A percentile compares a stretch with the other conserved stretches of the same genome.
phyloP scores from a whole-genome alignment of 2,888 invertebrate genomes.

The Cheilosia scutellata region DNA sequence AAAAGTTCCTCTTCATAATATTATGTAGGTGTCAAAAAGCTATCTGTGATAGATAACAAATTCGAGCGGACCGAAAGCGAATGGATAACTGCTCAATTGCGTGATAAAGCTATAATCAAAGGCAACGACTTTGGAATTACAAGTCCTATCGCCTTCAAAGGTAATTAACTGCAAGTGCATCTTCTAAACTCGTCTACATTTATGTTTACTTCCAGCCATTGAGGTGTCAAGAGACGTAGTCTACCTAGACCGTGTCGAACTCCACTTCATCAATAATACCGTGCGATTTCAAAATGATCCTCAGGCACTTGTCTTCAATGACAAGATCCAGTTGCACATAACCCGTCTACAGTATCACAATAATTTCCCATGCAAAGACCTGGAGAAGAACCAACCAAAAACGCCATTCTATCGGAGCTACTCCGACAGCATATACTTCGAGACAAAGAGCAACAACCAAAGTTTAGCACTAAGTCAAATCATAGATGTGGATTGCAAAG shows the following conservation, averaged over 20 bases:
- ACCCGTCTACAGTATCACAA: conserved; percentile 81
- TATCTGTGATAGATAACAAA: conserved; percentile 80
- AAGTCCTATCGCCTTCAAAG: conserved; percentile 82
- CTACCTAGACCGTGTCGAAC: conserved; percentile 79
- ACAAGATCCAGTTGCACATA: conserved; percentile 80
- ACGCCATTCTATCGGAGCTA: conserved; percentile 80
- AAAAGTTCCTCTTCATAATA: neutral
- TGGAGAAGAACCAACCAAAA: conserved; percentile 79
- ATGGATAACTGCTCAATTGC: conserved; percentile 81
- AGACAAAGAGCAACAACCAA: conserved; percentile 73
- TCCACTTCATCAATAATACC: conserved; percentile 82
- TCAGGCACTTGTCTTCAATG: conserved; percentile 80
- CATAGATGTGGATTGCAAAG: conserved; percentile 80
- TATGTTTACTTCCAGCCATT: conserved; percentile 76
- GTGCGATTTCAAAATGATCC: conserved; percentile 78
- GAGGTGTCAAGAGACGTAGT: conserved; percentile 79
- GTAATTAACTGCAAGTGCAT: conserved; percentile 64
- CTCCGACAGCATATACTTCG: conserved; percentile 80
- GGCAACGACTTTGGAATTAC: conserved; percentile 82
- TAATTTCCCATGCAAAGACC: conserved; percentile 80
- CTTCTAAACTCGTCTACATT: conserved; percentile 3
- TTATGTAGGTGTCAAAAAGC: conserved; percentile 63
- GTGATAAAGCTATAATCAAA: conserved; percentile 80
- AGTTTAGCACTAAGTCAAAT: conserved; percentile 80
- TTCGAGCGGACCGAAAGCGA: conserved; percentile 82